Evolutionary conservation across 2,888 invertebrate genomes (phyloP).

Genomic region (Heliconius charithonia): DNA sequence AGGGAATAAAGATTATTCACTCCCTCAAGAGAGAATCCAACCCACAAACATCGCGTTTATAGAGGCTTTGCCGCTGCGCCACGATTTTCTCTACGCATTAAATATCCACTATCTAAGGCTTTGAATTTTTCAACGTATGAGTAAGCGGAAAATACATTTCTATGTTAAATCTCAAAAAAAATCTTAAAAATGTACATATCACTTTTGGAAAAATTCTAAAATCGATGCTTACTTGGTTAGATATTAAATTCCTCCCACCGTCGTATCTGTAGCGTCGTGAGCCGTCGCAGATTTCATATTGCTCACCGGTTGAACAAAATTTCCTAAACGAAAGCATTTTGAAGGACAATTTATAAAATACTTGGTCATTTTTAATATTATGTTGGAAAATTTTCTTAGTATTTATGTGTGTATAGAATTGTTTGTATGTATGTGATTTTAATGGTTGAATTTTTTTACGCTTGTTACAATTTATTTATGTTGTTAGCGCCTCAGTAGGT

Average conservation of each 20-base stretch:
- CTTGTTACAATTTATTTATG: too few relatives aligned
- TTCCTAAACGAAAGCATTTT: conserved; percentile 38
- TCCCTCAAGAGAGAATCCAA: too few relatives aligned
- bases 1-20: too few relatives aligned
- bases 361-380: conserved; percentile 32
- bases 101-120: background rate
- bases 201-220: conserved; percentile 39
- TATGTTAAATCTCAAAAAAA: background rate
- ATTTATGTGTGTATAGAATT: background rate
- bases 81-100: background rate
- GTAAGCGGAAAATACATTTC: background rate
- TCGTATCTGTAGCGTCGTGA: conserved; percentile 52
- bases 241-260: conserved; percentile 57
- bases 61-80: background rate
- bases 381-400: background rate
- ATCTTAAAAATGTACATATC: conserved; percentile 13
- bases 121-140: background rate
- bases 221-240: conserved; percentile 50
- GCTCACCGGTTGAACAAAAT: conserved; percentile 40
- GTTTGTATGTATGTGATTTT: background rate
- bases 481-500: too few relatives aligned
- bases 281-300: conserved; percentile 42
- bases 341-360: conserved; percentile 25
- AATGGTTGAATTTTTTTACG: background rate
- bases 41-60: too few relatives aligned